Evolutionary conservation across 2,888 invertebrate species (phyloP), one percentile per base, ranked within the genome.

Genomic region (Pyrocoelia pectoralis): DNA sequence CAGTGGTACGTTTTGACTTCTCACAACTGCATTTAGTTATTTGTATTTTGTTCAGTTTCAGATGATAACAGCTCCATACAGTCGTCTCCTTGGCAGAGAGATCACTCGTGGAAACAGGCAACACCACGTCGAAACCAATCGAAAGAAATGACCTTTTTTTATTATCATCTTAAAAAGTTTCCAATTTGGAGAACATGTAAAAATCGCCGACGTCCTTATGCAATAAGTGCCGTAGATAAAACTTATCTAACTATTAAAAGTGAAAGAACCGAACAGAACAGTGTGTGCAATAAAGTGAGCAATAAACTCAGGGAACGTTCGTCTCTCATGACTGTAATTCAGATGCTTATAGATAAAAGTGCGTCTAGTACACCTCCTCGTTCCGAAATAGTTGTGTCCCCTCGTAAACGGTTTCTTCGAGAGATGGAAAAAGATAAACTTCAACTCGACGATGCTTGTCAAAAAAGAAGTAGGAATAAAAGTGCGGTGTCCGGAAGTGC

Each of bases 31-130:
- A n/a, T n/a, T n/a, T n/a, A n/a, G n/a, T n/a, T n/a, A n/a, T n/a
- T n/a, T n/a, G n/a, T n/a, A n/a, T n/a, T n/a, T n/a, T n/a, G n/a
- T n/a, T n/a, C 73, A 90, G 90, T 92, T 83, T 93, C 94, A 76
- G 94, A 94, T 84, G 94, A 94, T 83, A 94, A 93, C 83, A 93
- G 92, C 78, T 94, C 94, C 70, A 88, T 94, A 79, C 93, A 94
- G 81, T 94, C 94, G 72, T 94, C 94, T 76, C 94, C 94, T 66
- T 94, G 94, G 92, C 92, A 93, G 83, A 87, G 94, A 73, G 94
- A 94, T 82, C 93, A 93, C 83, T 91, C 91, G 79, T 94, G 94
- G 93, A 94, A 94, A 82, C 94, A 94, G 82, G 84, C 88, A 69
- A 84, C 87, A 70, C 94, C 94, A 61, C 88, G 89, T 74, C 88